phyloP scores from a whole-genome alignment of 2,888 invertebrate species.

The Orchesella flavescens region DNA sequence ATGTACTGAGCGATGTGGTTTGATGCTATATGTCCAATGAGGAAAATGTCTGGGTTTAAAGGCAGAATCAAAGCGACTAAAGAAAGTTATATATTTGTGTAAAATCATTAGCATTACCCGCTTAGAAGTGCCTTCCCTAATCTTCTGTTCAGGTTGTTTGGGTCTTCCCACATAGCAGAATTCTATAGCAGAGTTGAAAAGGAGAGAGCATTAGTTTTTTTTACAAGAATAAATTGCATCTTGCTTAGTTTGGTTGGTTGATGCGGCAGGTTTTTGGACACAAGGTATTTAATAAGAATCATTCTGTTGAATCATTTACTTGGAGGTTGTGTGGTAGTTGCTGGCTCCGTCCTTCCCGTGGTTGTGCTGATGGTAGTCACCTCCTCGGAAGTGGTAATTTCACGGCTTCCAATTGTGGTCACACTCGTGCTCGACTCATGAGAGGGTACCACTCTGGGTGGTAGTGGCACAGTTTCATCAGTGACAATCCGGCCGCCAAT shows the following conservation, averaged over 20 bases:
- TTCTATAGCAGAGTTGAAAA: slow-evolving; percentile 75
- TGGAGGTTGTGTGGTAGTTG: slow-evolving; percentile 75
- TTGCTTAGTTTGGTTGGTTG: neutral
- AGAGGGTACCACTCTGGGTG: slow-evolving; percentile 12
- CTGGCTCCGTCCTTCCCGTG: slow-evolving; percentile 74
- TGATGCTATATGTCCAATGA: neutral
- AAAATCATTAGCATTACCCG: slow-evolving; percentile 78
- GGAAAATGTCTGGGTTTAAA: neutral
- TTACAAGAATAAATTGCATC: neutral
- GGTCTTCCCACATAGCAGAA: slow-evolving; percentile 89
- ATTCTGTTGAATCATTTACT: slow-evolving; percentile 74
- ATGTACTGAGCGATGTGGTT: slow-evolving; percentile 7
- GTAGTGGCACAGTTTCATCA: slow-evolving; percentile 20
- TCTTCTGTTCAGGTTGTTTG: slow-evolving; percentile 87
- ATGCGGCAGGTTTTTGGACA: neutral
- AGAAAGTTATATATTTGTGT: neutral
- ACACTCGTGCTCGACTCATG: slow-evolving; percentile 55
- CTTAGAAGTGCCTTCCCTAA: slow-evolving; percentile 88
- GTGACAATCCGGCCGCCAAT: neutral
- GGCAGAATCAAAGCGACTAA: neutral
- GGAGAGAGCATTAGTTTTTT: neutral
- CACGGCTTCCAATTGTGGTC: slow-evolving; percentile 47
- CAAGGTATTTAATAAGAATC: neutral
- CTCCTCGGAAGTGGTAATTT: slow-evolving; percentile 69
- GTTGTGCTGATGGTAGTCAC: slow-evolving; percentile 74